These are phyloP conservation scores for Rhyacichthys aspro DNA, from an alignment of 2,797 vertebrate species.

Conservation along the genomic window DNA sequence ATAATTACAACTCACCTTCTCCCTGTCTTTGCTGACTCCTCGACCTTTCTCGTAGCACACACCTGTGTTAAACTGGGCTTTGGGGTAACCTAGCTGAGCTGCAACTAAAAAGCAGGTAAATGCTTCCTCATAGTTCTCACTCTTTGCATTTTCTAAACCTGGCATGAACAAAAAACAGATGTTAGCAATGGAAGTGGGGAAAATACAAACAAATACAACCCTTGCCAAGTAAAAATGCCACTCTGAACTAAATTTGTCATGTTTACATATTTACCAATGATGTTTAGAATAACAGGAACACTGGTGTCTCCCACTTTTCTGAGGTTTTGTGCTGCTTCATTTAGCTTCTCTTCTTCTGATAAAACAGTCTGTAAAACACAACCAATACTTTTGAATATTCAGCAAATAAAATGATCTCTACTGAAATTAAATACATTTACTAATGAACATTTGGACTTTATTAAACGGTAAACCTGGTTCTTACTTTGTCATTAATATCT, in stretches of 20 bases:
- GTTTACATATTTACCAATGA: constrained; percentile 72
- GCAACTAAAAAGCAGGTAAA: constrained; percentile 89
- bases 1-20: constrained; percentile 77
- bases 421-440: too few relatives aligned
- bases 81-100: constrained; percentile 87
- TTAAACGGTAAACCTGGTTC: neutral
- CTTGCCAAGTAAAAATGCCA: too few relatives aligned
- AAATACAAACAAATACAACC: neutral
- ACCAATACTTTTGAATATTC: too few relatives aligned
- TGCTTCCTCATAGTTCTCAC: constrained; percentile 73
- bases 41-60: constrained; percentile 92
- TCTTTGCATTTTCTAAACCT: constrained; percentile 87
- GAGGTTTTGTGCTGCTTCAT: constrained; percentile 81
- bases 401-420: too few relatives aligned
- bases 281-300: constrained; percentile 84
- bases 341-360: constrained; percentile 72
- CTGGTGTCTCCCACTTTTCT: constrained; percentile 82
- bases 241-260: neutral
- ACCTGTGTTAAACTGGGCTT: constrained; percentile 92
- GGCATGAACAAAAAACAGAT: constrained; percentile 3
- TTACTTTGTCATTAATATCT: constrained; percentile 53
- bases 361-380: constrained; percentile 42
- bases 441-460: neutral
- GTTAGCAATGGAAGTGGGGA: neutral
- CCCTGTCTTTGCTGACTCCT: constrained; percentile 80